Base-by-base conservation (phyloP, 1,140 invertebrate species). In the Ceratosolen solmsi region DNA sequence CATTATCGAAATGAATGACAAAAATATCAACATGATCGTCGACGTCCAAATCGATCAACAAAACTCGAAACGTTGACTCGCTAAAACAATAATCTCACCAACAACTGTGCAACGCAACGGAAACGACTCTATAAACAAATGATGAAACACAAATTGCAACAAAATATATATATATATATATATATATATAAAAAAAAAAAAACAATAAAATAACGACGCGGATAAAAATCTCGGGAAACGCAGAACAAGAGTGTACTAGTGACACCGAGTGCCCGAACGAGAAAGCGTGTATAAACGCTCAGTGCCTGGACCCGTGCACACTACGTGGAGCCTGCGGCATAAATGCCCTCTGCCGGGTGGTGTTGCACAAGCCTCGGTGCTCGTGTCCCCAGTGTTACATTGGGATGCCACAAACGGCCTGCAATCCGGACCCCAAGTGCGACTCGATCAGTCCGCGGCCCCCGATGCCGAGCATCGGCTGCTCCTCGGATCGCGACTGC, bases 261-360 rank as follows among this genome's bases (percentile, higher is more conserved):
- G 96, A 98, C 93, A 93, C 94, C 92, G 96, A 97, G 92, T 98
- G 97, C 93, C 94, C 96, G 83, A 95, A 95, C 92, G 96, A 97
- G 91, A 96, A 96, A 93, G 96, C 96, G 89, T 98, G 97, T 93
- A 94, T 97, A 91, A 95, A 96, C 92, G 93, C 94, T 88, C 93
- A 95, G 90, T 98, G 97, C 91, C 93, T 96, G 91, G 96, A 98
- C 92, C 97, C 96, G 84, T 98, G 97, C 93, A 95, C 94, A 86
- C 93, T 97, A 85, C 94, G 96, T 85, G 96, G 95, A 85, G 95
- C 95, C 82, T 98, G 97, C 91, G 97, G 97, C 82, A 93, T 95
- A 84, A 97, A 98, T 91, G 97, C 97, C 63, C 92, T 97, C 51
- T 98, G 97, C 90, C 94, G 94, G 85, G 95, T 96, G 60, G 94